Percentiles rank a stretch among this genome's conserved stretches.
phyloP scores from a whole-genome alignment of 2,888 invertebrate species.

The Nomada fucata region DNA sequence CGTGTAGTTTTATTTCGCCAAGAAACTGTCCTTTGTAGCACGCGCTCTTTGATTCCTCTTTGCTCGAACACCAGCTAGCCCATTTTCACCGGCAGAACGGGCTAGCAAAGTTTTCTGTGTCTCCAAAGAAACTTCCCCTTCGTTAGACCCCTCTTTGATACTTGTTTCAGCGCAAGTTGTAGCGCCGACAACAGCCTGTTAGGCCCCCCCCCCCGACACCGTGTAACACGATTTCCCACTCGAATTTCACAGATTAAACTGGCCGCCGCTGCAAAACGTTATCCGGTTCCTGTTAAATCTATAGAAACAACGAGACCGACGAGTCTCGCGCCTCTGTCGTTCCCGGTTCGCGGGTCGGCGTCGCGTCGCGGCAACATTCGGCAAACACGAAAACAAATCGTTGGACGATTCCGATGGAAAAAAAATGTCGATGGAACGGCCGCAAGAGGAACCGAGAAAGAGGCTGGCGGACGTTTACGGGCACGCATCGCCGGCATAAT shows the following conservation, averaged over 20 bases:
- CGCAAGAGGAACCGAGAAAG: not conserved
- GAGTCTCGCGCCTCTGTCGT: not conserved
- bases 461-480: not conserved
- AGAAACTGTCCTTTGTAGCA: conserved; percentile 12
- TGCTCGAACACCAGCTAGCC: conserved; percentile 14
- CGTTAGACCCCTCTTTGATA: conserved; percentile 15
- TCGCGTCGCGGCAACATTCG: not conserved
- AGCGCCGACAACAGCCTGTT: not conserved
- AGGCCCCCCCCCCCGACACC: not conserved
- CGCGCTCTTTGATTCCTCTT: conserved; percentile 6
- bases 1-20: conserved; percentile 1
- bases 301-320: not conserved
- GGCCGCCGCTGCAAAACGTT: not conserved
- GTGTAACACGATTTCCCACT: not conserved
- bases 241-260: not conserved
- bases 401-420: conserved; percentile 2
- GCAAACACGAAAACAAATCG: not conserved
- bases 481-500: conserved; percentile 52
- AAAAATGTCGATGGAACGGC: not conserved
- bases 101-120: not conserved
- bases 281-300: not conserved
- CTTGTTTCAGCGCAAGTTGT: not conserved
- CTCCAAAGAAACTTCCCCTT: not conserved
- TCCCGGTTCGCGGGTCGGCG: not conserved
- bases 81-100: conserved; percentile 28